Conservation (phyloP, 2,113 vertebrate genomes). For the Plecotus auritus region DNA sequence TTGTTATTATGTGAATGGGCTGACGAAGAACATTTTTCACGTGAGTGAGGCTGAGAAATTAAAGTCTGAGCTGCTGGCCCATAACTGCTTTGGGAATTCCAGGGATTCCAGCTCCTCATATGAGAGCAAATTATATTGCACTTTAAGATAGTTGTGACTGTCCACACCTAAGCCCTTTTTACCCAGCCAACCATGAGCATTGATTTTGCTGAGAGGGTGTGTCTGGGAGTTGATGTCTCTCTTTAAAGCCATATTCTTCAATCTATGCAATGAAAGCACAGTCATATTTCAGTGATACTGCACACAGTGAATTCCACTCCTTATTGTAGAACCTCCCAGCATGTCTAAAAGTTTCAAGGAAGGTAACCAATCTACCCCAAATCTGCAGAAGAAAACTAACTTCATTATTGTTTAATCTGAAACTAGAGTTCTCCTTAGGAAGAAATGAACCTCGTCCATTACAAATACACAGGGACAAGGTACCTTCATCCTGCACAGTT, state of each 20-base stretch:
- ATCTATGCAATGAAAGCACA: background rate
- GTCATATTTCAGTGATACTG: background rate
- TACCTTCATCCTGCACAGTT: background rate
- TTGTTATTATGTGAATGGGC: background rate
- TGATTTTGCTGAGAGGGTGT: background rate
- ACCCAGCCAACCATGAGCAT: background rate
- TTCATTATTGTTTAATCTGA: conserved; percentile 9
- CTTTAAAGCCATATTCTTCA: background rate
- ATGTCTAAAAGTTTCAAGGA: background rate
- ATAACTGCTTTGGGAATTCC: background rate
- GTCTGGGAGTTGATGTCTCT: background rate
- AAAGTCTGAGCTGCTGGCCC: background rate
- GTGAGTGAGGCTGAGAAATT: conserved; percentile 21
- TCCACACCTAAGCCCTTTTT: background rate
- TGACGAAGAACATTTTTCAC: background rate
- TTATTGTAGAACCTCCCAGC: background rate
- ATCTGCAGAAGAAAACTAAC: conserved; percentile 1
- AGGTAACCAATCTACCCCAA: background rate
- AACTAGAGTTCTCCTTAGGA: background rate
- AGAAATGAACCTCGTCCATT: background rate
- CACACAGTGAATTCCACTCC: background rate
- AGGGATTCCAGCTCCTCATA: background rate
- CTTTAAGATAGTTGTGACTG: background rate
- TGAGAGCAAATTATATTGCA: background rate
- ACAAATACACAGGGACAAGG: background rate